phyloP scores from a whole-genome alignment of 1,140 invertebrate genomes.

The Grapholita molesta region DNA sequence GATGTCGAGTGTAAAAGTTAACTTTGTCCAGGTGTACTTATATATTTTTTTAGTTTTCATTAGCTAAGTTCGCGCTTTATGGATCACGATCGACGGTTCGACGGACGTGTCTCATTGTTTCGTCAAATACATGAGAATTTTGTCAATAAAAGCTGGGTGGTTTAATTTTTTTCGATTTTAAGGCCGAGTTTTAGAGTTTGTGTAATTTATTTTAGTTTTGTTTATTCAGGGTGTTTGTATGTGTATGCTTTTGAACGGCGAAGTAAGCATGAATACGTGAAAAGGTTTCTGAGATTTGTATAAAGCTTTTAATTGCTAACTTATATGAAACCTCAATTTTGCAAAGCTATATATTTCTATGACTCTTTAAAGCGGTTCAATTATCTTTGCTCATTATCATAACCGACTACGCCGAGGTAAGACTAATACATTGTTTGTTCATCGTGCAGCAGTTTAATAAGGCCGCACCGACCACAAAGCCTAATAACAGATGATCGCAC shows the following conservation, averaged over 20 bases:
- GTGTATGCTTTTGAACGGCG: neutral
- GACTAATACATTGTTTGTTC: slow-evolving; percentile 7
- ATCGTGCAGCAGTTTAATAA: neutral
- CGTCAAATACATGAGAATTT: slow-evolving; percentile 70
- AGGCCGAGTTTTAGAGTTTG: neutral
- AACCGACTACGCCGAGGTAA: neutral
- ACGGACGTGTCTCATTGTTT: slow-evolving; percentile 70
- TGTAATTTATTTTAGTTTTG: slow-evolving; percentile 22
- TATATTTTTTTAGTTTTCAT: slow-evolving; percentile 71
- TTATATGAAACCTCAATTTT: neutral
- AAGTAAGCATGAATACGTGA: neutral
- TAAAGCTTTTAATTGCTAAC: neutral
- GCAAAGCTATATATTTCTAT: neutral
- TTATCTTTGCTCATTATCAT: neutral
- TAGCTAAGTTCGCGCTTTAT: slow-evolving; percentile 75
- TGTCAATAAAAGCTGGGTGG: slow-evolving; percentile 68
- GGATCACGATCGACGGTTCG: slow-evolving; percentile 67
- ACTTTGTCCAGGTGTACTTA: slow-evolving; percentile 56
- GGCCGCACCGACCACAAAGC: slow-evolving; percentile 1
- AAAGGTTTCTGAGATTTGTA: neutral
- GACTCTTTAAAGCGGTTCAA: neutral
- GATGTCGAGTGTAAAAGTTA: neutral
- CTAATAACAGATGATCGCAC: slow-evolving; percentile 8
- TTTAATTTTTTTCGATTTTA: slow-evolving; percentile 44
- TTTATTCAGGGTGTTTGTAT: slow-evolving; percentile 21